Conservation (phyloP, 2,888 invertebrate species). For the Agrochola lota region DNA sequence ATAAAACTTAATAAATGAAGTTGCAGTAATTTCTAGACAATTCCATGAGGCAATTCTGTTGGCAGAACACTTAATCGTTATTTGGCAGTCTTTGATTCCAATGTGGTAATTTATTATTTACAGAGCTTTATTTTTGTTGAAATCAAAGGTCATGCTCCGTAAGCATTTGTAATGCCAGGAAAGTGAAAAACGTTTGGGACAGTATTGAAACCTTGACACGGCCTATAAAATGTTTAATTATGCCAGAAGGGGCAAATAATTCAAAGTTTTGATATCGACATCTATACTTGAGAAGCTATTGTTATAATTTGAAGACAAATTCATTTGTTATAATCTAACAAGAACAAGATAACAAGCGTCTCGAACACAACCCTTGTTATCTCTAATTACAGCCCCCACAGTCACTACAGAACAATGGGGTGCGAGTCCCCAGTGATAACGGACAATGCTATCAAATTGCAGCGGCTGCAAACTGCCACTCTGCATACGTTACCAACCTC, state of each 20-base stretch:
- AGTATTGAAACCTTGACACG: background rate
- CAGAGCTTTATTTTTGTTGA: constrained; percentile 9
- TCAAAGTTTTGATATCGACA: too few species aligned
- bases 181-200: constrained; percentile 5
- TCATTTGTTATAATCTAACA: background rate
- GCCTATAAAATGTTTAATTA: background rate
- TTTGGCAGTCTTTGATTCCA: constrained; percentile 34
- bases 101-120: constrained; percentile 41
- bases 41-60: background rate
- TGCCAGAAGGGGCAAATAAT: background rate
- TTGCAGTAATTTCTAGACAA: constrained; percentile 5
- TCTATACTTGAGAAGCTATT: background rate
- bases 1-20: background rate
- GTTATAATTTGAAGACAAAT: background rate
- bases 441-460: constrained; percentile 48
- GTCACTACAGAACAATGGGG: constrained; percentile 13
- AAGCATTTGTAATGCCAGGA: background rate
- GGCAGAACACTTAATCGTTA: constrained; percentile 29
- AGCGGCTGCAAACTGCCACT: background rate
- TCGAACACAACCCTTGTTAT: constrained; percentile 11
- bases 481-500: constrained; percentile 1
- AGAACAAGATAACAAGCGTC: background rate
- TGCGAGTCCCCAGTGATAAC: background rate
- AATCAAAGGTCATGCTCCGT: constrained; percentile 10
- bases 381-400: background rate